Base-by-base conservation (phyloP, 92 coral and sea anemone genomes). In the Palythoa caribaeorum region DNA sequence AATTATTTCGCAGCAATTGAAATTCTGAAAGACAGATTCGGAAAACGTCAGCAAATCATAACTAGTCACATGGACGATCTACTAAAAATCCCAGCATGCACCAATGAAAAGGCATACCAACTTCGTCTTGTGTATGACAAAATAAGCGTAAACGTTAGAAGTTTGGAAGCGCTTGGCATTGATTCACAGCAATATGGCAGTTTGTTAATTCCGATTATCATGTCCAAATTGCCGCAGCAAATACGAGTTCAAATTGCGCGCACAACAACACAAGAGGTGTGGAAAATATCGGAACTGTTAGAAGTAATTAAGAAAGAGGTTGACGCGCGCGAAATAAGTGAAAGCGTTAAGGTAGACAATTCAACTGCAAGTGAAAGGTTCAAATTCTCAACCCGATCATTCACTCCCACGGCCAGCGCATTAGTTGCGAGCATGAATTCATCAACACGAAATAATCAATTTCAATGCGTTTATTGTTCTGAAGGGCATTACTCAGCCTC, bases 401-500 rank as follows among this genome's bases (percentile, higher is more conserved):
- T 71, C 12, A 53, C 20, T 11, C 55, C 83, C 59, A 89, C 62
- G 47, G 71, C 77, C 15, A 57, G 85, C 6, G 77, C 92, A 6
- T 51, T 85, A 66, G 63, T 89, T 69, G 60, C 87, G 11, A 73
- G 76, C 14, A 62, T 76, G 59, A 83, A 68, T 68, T 48, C 68
- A 19, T 39, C 54, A 38, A 35, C 53, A 37, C 89, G 74, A 69
- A 77, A 73, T 39, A 62, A 60, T 60, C 68, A 88, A 69, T 47
- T 91, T 36, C 79, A 88, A 73, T 87, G 92, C 40, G 92, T 73
- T 2, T 89, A 85, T 86, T 93, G 93, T 63, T 13, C 78, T 28
- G 93, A 87, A 3, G 77, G 20, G 54, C 95, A 93, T 88, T 90
- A 48, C 78, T 90, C 93, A 6, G 92, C 93, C 38, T 87, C 92